Base-by-base conservation (phyloP, 2,797 vertebrate genomes). In the Falco berigora region DNA sequence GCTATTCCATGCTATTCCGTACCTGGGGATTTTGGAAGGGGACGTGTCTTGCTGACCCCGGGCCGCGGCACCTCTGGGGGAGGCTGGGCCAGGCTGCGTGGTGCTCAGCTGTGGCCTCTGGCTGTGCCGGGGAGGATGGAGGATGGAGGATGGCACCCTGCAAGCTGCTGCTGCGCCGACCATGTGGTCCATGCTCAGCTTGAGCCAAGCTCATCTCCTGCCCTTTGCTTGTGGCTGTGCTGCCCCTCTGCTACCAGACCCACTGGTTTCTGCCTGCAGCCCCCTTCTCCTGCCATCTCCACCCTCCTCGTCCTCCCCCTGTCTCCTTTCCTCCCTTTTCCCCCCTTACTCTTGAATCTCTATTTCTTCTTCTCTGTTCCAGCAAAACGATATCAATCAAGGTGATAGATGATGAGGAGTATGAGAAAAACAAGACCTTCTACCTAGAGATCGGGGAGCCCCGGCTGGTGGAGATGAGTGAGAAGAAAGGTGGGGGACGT, bases 381-480 rank as follows among this genome's bases (percentile, higher is more conserved):
- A 99, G 99, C 97, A 99, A 99, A 98, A 98, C 97, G 93, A 97
- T 99, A 98, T 98, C 98, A 98, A 98, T 99, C 98, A 99, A 98
- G 98, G 98, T 99, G 98, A 98, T 99, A 97, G 99, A 99, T 98
- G 99, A 99, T 96, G 99, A 99, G 98, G 98, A 99, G 92, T 99
- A 99, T 98, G 99, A 99, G 98, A 99, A 99, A 98, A 99, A 99
- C 99, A 99, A 99, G 99, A 99, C 98, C 98, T 99, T 99, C 98
- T 99, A 99, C 98, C 95, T 99, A 96, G 99, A 99, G 98, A 98
- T 99, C 59, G 99, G 98, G 97, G 98, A 99, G 86, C 99, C 99
- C 88, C 98, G 96, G 92, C 98, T 99, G 98, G 98, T 99, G 98
- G 99, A 99, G 98, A 99, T 99, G 99, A 99, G 99, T 99, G 98